Evolutionary conservation across 2,888 invertebrate genomes (phyloP), one percentile per base, ranked within the genome.

Genomic region (Spilosoma lubricipeda): DNA sequence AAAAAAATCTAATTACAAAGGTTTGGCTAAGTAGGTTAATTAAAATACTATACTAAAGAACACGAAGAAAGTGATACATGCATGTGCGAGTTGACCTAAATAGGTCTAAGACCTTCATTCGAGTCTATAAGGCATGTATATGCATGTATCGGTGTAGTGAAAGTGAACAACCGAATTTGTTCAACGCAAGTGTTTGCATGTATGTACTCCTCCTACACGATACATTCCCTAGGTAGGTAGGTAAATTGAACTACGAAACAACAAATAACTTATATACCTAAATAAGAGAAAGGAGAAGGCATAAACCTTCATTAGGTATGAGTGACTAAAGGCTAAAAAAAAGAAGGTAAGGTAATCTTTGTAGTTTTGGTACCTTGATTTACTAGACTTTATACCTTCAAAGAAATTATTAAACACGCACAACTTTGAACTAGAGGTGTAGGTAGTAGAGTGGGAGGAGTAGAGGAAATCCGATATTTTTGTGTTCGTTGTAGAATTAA

Each of bases 151-250:
- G 82, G 80, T 74, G 73, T 64, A 82, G 88, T 86, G 88, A 88
- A 88, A 88, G 88, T 88, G 84, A 83, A 84, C 82, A 80, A 73
- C 80, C 77, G 76, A 84, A 78, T 81, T 84, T 81, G 80, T 82
- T 85, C 84, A 86, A 78, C 80, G 77, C 76, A 84, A 82, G 80
- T 83, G 80, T 80, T 83, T 80, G 79, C 74, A 74, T 80, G 81
- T 72, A 72, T 79, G 77, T 67, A 74, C 70, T 71, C 73, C 70
- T 71, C 73, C 67, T 73, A 77, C 79, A 77, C 76, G 79, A 80
- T 78, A 71, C 70, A 73, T 36, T 33, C 76, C 75, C 15, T n/a
- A 39, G n/a, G n/a, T 15, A 56, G 13, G n/a, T n/a, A 56, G 3
- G 27, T 27, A 59, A n/a, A n/a, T 59, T 23, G n/a, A 18, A 27